phyloP scores from a whole-genome alignment of 2,888 invertebrate species.

The Nasonia oneida region DNA sequence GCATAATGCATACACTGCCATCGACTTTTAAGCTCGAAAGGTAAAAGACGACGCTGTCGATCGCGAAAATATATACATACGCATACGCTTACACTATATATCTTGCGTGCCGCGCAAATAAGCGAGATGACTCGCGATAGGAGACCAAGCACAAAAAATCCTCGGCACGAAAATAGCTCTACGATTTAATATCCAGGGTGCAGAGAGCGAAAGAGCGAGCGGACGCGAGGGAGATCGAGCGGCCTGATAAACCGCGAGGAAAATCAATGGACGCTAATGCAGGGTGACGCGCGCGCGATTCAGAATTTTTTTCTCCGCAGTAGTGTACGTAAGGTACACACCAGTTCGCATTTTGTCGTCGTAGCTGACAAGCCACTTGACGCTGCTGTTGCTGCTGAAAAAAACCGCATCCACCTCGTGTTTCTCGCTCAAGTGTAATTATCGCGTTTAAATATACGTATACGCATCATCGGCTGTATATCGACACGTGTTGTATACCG shows the following conservation, averaged over 20 bases:
- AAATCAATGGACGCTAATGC: slow-evolving; percentile 61
- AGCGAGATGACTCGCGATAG: slow-evolving; percentile 48
- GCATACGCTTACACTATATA: too few relatives aligned
- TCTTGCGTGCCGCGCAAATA: slow-evolving; percentile 18
- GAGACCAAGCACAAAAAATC: slow-evolving; percentile 46
- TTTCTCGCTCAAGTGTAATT: slow-evolving; percentile 20
- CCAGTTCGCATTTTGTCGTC: slow-evolving; percentile 1
- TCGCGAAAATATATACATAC: background rate
- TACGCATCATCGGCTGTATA: background rate
- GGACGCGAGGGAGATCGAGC: slow-evolving; percentile 47
- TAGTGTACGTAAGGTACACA: background rate
- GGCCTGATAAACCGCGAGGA: slow-evolving; percentile 51
- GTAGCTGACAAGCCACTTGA: slow-evolving; percentile 27
- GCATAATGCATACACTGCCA: background rate
- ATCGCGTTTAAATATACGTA: slow-evolving; percentile 14
- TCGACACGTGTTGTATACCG: background rate
- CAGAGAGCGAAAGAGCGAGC: slow-evolving; percentile 36
- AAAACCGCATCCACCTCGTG: background rate
- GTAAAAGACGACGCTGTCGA: background rate
- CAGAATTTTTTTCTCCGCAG: slow-evolving; percentile 28
- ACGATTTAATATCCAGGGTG: slow-evolving; percentile 56
- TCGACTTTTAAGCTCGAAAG: background rate
- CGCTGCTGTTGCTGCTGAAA: background rate
- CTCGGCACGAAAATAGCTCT: slow-evolving; percentile 58
- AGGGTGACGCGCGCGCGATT: slow-evolving; percentile 46